Base-by-base conservation (phyloP, 2,797 vertebrate species). In the Myripristis jacobus region DNA sequence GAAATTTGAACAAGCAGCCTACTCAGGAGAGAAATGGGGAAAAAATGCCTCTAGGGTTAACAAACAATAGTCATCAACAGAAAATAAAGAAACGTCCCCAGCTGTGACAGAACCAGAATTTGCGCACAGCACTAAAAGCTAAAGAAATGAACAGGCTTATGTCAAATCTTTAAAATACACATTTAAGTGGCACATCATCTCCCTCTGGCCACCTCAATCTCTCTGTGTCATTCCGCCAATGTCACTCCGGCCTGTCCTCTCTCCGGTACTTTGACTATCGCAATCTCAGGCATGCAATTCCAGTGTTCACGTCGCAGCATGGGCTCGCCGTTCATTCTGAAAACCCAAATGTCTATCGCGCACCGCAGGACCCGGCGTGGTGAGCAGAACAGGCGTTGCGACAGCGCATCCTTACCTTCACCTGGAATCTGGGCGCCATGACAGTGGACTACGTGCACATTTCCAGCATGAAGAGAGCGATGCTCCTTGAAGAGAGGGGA, bases 401-500 rank as follows among this genome's bases (percentile, higher is more conserved):
- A 71, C 79, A 69, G 71, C 80, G 79, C 87, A 89, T 87, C 83
- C 93, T 94, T 94, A 94, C 94, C 94, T 95, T 95, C 91, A 94
- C 91, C 93, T 94, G 94, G 86, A 89, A 87, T 76, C 85, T 91
- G 58, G 93, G 92, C 93, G 94, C 93, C 94, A 95, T 95, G 92
- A 91, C 85, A 87, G 88, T 27, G 29, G 81, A 55, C 70, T 86
- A 84, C 62, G 71, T 68, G 83, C 60, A 58, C 47, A 73, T 70
- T 63, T 67, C 73, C 70, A 68, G 78, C 77, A 82, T 67, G 46
- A 43, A 48, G 63, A 24, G 24, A 27, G 60, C 59, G 70, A 67
- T 48, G 67, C 19, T 61, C 67, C 67, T 25, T 13, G 46, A 15
- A 52, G 19, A 44, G 67, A 79, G 75, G 84, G 87, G 85, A 81